Evolutionary conservation across 2,113 vertebrate genomes (phyloP).

Genomic region (Uria aalge): DNA sequence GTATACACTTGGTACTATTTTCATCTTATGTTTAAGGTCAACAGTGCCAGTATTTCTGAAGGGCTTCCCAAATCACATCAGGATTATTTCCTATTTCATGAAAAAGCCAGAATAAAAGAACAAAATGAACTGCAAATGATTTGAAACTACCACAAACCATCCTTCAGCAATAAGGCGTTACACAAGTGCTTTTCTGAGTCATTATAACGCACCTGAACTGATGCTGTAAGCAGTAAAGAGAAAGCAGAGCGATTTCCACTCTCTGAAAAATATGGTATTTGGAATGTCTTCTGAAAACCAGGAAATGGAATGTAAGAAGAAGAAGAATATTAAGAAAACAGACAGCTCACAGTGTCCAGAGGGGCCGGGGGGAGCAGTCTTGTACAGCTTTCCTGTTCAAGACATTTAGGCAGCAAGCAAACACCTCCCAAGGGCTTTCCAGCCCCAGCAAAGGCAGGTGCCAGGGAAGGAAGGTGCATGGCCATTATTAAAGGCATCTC

Average conservation of each 20-base stretch:
- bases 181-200: not conserved
- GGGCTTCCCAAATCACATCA: not conserved
- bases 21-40: not conserved
- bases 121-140: not conserved
- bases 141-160: not conserved
- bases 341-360: not conserved
- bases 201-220: not conserved
- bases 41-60: not conserved
- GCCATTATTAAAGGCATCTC: not conserved
- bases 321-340: not conserved
- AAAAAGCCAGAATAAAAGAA: not conserved
- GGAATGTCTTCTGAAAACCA: not conserved
- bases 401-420: not conserved
- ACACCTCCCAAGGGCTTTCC: not conserved
- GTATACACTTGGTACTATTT: not conserved
- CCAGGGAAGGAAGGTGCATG: not conserved
- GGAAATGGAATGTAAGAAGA: not conserved
- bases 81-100: not conserved
- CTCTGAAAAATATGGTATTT: not conserved
- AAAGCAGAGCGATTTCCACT: not conserved
- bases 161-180: not conserved
- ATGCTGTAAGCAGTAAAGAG: not conserved
- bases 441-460: not conserved
- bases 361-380: not conserved
- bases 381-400: not conserved